Percentiles rank a stretch among this genome's conserved stretches.
These are phyloP conservation scores for Caenorhabditis zanzibari DNA, from an alignment of 2,888 invertebrate genomes.

Conservation along the genomic window DNA sequence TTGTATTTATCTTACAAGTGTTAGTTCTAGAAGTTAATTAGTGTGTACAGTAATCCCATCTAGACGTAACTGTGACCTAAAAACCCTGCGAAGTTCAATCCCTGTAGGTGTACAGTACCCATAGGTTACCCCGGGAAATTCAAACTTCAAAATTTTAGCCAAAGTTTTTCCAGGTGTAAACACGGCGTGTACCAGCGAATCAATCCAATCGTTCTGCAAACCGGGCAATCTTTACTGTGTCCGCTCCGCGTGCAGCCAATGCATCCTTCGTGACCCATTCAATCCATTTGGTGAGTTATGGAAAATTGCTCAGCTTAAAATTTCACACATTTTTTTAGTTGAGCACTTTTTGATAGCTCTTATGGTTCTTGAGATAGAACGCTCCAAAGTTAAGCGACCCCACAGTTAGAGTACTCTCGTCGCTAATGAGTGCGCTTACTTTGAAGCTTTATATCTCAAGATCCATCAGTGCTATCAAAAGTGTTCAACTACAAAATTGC, in stretches of 20 bases:
- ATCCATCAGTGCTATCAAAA: too few relatives aligned
- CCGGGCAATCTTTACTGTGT: conserved; percentile 56
- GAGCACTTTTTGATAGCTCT: background rate
- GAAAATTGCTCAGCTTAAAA: background rate
- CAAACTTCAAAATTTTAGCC: background rate
- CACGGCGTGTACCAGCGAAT: conserved; percentile 41
- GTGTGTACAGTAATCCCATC: too few relatives aligned
- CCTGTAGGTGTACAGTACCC: too few relatives aligned
- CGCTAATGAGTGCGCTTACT: too few relatives aligned
- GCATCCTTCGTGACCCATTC: conserved; percentile 63
- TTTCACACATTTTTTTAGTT: background rate
- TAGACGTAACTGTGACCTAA: too few relatives aligned
- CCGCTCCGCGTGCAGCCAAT: conserved; percentile 63
- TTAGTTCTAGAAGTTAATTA: background rate
- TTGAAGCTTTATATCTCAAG: too few relatives aligned
- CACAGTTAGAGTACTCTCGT: too few relatives aligned
- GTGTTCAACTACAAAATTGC: too few relatives aligned
- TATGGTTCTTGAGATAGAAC: background rate
- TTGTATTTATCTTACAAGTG: too few relatives aligned
- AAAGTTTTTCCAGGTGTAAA: conserved; percentile 43
- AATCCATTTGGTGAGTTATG: conserved; percentile 59
- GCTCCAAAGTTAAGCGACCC: too few relatives aligned
- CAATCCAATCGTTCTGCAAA: conserved; percentile 56
- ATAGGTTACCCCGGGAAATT: too few relatives aligned
- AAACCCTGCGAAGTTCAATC: too few relatives aligned